Evolutionary conservation across 2,797 vertebrate species (phyloP).

Genomic region (Ciconia nigra): DNA sequence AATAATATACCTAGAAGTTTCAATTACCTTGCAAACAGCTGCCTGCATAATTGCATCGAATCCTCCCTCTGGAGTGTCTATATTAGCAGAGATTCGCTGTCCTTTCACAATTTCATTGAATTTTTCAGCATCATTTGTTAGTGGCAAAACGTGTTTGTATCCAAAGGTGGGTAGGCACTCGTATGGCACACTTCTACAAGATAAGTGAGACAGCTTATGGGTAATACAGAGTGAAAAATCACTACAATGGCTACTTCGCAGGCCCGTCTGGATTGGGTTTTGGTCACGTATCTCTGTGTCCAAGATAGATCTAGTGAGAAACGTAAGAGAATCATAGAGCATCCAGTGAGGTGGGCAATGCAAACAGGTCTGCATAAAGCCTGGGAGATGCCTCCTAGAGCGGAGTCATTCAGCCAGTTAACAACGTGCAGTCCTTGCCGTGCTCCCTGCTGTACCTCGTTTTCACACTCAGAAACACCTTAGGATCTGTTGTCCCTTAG

Average conservation of each 20-base stretch:
- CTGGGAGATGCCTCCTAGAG: background rate
- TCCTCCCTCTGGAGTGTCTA: slow-evolving; percentile 90
- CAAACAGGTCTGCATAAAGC: background rate
- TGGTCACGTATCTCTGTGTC: background rate
- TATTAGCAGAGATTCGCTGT: slow-evolving; percentile 90
- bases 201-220: background rate
- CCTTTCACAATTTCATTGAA: slow-evolving; percentile 90
- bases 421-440: fast-evolving
- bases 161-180: slow-evolving; percentile 90
- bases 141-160: slow-evolving; percentile 89
- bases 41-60: slow-evolving; percentile 98
- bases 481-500: background rate
- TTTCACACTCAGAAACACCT: background rate
- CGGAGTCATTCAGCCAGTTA: background rate
- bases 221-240: background rate
- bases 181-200: slow-evolving; percentile 70
- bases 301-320: background rate
- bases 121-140: slow-evolving; percentile 88
- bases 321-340: background rate
- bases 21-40: slow-evolving; percentile 91
- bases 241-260: background rate
- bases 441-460: background rate
- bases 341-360: background rate
- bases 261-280: background rate
- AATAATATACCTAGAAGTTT: background rate